Evolutionary conservation across 1,140 invertebrate species (phyloP).

Genomic region (Drosophila quadrilineata): DNA sequence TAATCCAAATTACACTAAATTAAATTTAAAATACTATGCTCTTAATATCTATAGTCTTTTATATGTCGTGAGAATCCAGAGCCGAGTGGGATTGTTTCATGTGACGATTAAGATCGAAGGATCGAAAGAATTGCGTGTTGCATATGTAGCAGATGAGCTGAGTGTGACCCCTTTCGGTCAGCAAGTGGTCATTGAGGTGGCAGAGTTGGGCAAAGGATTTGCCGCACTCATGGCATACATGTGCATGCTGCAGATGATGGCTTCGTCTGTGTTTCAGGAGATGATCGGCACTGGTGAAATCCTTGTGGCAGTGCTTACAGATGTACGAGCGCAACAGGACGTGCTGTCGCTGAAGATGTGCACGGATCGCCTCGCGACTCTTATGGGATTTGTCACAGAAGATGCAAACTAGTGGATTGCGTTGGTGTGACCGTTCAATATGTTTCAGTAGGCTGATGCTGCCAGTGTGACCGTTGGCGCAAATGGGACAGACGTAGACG

Average conservation of each 20-base stretch:
- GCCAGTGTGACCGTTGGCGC: slow-evolving; percentile 55
- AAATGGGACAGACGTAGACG: slow-evolving; percentile 59
- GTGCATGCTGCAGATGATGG: slow-evolving; percentile 25
- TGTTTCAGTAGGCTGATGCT: slow-evolving; percentile 51
- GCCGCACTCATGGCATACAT: slow-evolving; percentile 42
- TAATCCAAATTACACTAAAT: too few relatives aligned
- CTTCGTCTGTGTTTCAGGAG: slow-evolving; percentile 49
- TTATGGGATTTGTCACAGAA: slow-evolving; percentile 45
- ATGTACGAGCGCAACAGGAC: slow-evolving; percentile 50
- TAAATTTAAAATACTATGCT: too few relatives aligned
- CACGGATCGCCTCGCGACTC: slow-evolving; percentile 48
- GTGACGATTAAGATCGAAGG: slow-evolving; percentile 49
- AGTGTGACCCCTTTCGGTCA: slow-evolving; percentile 31
- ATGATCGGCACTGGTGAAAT: slow-evolving; percentile 62
- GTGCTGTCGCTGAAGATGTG: slow-evolving; percentile 55
- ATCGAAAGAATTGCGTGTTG: slow-evolving; percentile 48
- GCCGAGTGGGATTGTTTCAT: slow-evolving; percentile 27
- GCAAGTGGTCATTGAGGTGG: slow-evolving; percentile 47
- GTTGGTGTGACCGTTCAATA: slow-evolving; percentile 34
- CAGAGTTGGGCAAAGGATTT: slow-evolving; percentile 47
- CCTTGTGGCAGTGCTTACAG: slow-evolving; percentile 38
- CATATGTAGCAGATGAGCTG: slow-evolving; percentile 35
- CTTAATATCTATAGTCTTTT: too few relatives aligned
- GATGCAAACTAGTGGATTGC: slow-evolving; percentile 44
- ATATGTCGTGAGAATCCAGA: not conserved